phyloP scores from a whole-genome alignment of 2,797 vertebrate species.

The Danio tinwini region DNA sequence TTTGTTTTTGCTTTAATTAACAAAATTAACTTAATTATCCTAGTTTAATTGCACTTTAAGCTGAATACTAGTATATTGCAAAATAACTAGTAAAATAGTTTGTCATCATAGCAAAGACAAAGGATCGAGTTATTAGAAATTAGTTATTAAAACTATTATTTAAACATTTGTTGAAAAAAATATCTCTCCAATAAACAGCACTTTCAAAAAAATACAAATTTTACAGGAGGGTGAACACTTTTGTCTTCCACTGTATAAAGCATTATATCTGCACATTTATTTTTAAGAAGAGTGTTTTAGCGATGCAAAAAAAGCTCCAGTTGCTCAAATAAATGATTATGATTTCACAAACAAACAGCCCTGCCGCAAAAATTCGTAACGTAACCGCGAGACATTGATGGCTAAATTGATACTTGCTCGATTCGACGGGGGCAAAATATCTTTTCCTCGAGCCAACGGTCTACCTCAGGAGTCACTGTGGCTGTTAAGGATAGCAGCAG shows the following conservation, averaged over 20 bases:
- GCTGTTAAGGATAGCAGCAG: slow-evolving; percentile 54
- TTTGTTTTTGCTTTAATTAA: too few species aligned
- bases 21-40: too few species aligned
- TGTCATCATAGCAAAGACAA: too few species aligned
- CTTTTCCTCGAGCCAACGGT: slow-evolving; percentile 46
- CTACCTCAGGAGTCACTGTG: slow-evolving; percentile 54
- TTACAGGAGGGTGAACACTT: too few species aligned
- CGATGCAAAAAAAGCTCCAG: slow-evolving; percentile 20
- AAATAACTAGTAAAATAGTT: too few species aligned
- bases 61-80: too few species aligned
- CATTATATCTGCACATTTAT: neutral
- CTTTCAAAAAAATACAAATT: too few species aligned
- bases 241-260: neutral
- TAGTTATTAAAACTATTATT: too few species aligned
- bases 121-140: too few species aligned
- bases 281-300: slow-evolving; percentile 12
- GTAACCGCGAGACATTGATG: slow-evolving; percentile 52
- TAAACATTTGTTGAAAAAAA: too few species aligned
- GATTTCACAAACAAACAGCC: slow-evolving; percentile 51
- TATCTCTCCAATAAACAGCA: too few species aligned
- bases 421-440: slow-evolving; percentile 46
- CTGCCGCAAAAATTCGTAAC: slow-evolving; percentile 35
- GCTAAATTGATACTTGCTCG: slow-evolving; percentile 54
- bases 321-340: slow-evolving; percentile 45
- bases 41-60: too few species aligned